A percentile compares a stretch with the other conserved stretches of the same genome.
phyloP scores from a whole-genome alignment of 1,140 invertebrate species.

The Zaprionus tsacasi region DNA sequence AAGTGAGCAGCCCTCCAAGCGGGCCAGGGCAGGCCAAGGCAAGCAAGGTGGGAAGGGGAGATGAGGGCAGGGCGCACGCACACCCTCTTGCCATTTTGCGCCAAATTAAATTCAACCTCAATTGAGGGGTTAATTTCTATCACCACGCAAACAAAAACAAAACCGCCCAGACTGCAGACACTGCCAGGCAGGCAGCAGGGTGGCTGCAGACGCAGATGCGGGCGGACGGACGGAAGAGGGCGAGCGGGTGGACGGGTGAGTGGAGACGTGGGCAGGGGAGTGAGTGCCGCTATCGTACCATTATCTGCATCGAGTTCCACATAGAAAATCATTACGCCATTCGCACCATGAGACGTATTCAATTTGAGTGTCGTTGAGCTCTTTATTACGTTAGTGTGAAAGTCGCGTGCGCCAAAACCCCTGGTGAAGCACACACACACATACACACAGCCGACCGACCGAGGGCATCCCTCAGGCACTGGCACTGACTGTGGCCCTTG shows the following conservation, averaged over 20 bases:
- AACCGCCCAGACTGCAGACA: conserved; percentile 62
- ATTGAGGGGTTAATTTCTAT: conserved; percentile 84
- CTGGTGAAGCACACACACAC: conserved; percentile 3
- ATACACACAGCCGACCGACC: conserved; percentile 15
- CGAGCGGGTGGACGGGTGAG: background rate
- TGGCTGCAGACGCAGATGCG: conserved; percentile 36
- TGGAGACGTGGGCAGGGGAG: conserved; percentile 23
- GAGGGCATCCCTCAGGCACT: conserved; percentile 36
- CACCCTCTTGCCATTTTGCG: conserved; percentile 81
- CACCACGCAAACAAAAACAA: conserved; percentile 82
- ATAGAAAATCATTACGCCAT: conserved; percentile 83
- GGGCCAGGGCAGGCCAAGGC: background rate
- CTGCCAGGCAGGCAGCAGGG: conserved; percentile 28
- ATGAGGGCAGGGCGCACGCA: conserved; percentile 39
- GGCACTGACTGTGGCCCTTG: background rate
- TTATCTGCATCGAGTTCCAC: conserved; percentile 80
- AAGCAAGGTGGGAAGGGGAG: background rate
- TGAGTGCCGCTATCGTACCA: conserved; percentile 50
- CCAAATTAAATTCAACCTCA: conserved; percentile 84
- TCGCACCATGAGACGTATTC: conserved; percentile 80
- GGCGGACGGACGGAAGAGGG: background rate
- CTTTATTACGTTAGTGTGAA: conserved; percentile 84
- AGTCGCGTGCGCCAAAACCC: conserved; percentile 73
- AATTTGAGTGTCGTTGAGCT: conserved; percentile 84
- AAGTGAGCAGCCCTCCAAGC: conserved; percentile 53